phyloP scores from a whole-genome alignment of 2,888 invertebrate species.

The Alsophila aescularia region DNA sequence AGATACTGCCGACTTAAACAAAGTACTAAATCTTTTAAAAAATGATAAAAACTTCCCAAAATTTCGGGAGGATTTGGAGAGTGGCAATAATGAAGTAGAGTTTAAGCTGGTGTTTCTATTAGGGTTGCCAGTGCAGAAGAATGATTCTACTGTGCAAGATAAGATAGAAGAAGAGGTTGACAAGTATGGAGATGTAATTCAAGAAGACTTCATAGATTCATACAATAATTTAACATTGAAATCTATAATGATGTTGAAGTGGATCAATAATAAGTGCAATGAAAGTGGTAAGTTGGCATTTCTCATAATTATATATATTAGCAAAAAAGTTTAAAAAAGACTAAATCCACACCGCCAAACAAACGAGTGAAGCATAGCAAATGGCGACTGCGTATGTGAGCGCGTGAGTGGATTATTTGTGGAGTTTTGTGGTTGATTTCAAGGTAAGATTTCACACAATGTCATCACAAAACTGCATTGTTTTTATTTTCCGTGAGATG shows the following conservation, averaged over 20 bases:
- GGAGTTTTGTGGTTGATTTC: too few species aligned
- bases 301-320: background rate
- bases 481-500: too few species aligned
- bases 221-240: slow-evolving; percentile 95
- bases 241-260: slow-evolving; percentile 93
- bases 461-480: too few species aligned
- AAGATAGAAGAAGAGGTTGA: slow-evolving; percentile 87
- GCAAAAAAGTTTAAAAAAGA: background rate
- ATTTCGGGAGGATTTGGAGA: slow-evolving; percentile 36
- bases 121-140: slow-evolving; percentile 85
- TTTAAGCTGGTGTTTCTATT: slow-evolving; percentile 80
- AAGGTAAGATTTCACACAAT: too few species aligned
- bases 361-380: too few species aligned
- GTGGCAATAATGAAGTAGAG: slow-evolving; percentile 50
- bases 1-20: slow-evolving; percentile 57
- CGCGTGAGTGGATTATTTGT: too few species aligned
- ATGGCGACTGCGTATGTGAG: too few species aligned
- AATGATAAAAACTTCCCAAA: slow-evolving; percentile 54
- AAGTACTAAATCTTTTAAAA: slow-evolving; percentile 57
- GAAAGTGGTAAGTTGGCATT: slow-evolving; percentile 69
- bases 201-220: slow-evolving; percentile 92
- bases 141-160: slow-evolving; percentile 84
- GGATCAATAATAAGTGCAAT: slow-evolving; percentile 89
- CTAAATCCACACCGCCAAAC: too few species aligned
- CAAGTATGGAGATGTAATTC: slow-evolving; percentile 90